Base-by-base conservation (phyloP, 2,888 invertebrate genomes). In the Erpobdella octoculata region DNA sequence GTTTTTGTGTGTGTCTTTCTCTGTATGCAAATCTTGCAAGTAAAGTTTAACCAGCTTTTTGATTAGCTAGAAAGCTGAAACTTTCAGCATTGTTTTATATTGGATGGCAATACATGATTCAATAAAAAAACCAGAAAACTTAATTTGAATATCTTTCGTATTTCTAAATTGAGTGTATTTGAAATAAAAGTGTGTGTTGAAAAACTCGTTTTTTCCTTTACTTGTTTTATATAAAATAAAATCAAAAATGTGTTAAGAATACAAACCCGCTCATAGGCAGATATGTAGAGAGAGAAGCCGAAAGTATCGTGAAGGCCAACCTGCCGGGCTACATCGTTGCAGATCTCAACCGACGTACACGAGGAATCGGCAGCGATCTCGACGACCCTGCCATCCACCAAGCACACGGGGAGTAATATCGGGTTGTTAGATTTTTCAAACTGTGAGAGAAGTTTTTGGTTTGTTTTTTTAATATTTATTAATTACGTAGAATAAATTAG, bases 261-360 rank as follows among this genome's bases (percentile, higher is more conserved):
- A 28, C 71, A 5, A 8, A 75, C 76, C 75, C 75, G 75, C 66
- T 76, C 73, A 59, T 69, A 75, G 35, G 76, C 73, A 25, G 72
- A 71, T 66, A 77, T 74, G 73, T 71, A 77, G 35, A 77, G 48
- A 12, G 76, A 76, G 72, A 77, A 77, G 15, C 77, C 77, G 62
- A 76, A 77, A 35, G 58, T 28, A 65, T 77, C 76, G 36, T 73
- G 75, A 37, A 77, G 74, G 25, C 70, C 69, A 31, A 76, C 61
- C 58, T 73, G 67, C 4, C 65, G 64, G 21, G 75, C 73, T 2
- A 77, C 58, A 37, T 65, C 71, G 25, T 41, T 28, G 53, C 72
- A 72, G 67, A 76, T 71, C 38, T 77, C 76, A 6, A 66, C 38
- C 9, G 76, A 61, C 8, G 76, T 77, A 12, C 75, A 75, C 0